These are phyloP conservation scores for Galemys pyrenaicus DNA, from an alignment of 2,113 vertebrate genomes.

Conservation along the genomic window DNA sequence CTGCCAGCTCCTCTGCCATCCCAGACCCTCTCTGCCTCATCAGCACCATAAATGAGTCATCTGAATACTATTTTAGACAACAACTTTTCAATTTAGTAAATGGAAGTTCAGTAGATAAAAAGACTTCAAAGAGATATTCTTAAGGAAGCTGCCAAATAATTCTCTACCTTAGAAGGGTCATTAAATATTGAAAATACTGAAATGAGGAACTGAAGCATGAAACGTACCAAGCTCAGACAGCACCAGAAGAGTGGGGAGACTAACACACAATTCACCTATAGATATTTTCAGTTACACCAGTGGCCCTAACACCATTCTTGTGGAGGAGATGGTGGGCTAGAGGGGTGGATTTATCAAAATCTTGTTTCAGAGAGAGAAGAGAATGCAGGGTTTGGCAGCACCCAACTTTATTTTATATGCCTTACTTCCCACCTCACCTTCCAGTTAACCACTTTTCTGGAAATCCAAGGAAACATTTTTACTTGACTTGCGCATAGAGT, in stretches of 20 bases:
- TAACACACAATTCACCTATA: neutral
- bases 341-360: neutral
- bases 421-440: neutral
- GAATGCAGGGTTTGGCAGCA: neutral
- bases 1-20: neutral
- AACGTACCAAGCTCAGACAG: neutral
- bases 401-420: neutral
- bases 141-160: conserved; percentile 33
- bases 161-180: conserved; percentile 19
- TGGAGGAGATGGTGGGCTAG: neutral
- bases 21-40: neutral
- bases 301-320: neutral
- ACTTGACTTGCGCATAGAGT: neutral
- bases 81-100: conserved; percentile 53
- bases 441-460: neutral
- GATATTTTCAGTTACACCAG: neutral
- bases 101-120: conserved; percentile 52
- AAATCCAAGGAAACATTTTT: neutral
- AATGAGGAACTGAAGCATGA: neutral
- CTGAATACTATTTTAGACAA: neutral
- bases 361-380: neutral
- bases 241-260: neutral
- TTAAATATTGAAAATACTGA: conserved; percentile 55
- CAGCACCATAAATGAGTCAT: conserved; percentile 16
- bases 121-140: conserved; percentile 30